Evolutionary conservation across 1,140 invertebrate species (phyloP), one percentile per base, ranked within the genome.

Genomic region (Scaptomyza pallida): DNA sequence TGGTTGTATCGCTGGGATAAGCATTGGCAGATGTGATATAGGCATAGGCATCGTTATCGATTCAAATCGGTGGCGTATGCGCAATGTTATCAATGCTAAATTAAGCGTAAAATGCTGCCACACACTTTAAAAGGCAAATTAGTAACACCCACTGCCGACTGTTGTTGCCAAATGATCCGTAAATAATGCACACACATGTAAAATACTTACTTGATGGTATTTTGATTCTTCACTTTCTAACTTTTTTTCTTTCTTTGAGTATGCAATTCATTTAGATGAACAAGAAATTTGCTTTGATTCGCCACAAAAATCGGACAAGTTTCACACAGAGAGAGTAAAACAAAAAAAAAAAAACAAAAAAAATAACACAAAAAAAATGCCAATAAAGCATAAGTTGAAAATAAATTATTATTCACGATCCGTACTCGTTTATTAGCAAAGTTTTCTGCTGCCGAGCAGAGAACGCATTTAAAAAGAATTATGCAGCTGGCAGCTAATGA

Each of bases 101-200:
- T 85, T 85, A 83, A 83, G 79, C 79, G 79, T 85, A 79, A 83
- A 83, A 83, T 85, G 67, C 75, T 75, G 75, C 77, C 75, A 72
- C 78, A 72, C 78, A 78, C 78, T 82, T 78, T 62, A 60, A 75
- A 75, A 71, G 57, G 70, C 79, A 78, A 81, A 81, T 80, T 72
- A 68, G 78, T 54, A 47, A 15, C 35, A 26, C 43, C 59, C 50
- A 21, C 52, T 41, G 65, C 52, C 44, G 65, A 57, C 64, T 26
- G 30, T 17, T 30, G 35, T 17, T 30, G 35, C 23, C 59, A 85
- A 83, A 83, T 83, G 79, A 79, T 63, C 45, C 80, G 79, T 78
- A 71, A 85, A 78, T 85, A 83, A 83, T 83, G 55, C 51, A 52
- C 63, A 61, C 45, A 44, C 55, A 60, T 59, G 63, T 51, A 19